Base-by-base conservation (phyloP, 1,140 invertebrate species). In the Tetragonula clypearis region DNA sequence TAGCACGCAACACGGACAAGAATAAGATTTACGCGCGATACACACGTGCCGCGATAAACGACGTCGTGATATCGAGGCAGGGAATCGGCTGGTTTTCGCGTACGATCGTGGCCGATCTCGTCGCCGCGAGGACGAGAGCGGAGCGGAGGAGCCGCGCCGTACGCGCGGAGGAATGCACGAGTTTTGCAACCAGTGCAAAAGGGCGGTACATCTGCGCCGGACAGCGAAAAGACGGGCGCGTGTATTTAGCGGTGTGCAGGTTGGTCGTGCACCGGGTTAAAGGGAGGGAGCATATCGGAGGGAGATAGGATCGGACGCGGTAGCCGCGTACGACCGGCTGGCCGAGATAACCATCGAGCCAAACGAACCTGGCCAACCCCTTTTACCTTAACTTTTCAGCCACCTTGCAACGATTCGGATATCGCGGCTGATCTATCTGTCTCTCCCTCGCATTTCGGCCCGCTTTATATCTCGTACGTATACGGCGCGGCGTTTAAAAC, bases 311-410 rank as follows among this genome's bases (percentile, higher is more conserved):
- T 90, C 89, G 72, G 65, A 58, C 72, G 82, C 88, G 72, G 88
- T 87, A 89, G 87, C 87, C 88, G 74, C 35, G 79, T 58, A 73
- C 85, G 88, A 90, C 89, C 88, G 88, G 88, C 86, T 90, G 89
- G 82, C 71, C 76, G 79, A 90, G 89, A 90, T 90, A 90, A 74
- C 41, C 17, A 90, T 90, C 89, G 80, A 35, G 21, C 74, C 72
- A 49, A 58, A 26, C 82, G 68, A 72, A 79, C 58, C 73, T 19
- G 60, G 60, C 79, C 89, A 90, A 90, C 86, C 89, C 88, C 89
- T 88, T 90, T 86, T 71, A 80, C 65, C 65, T 56, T 49, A 84
- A 71, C 88, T 85, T 85, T 81, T 79, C 82, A 87, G 72, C 87
- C 87, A 88, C 86, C 86, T 87, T 87, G 87, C 87, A 60, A 77